Percentiles rank a stretch among this genome's conserved stretches.
Evolutionary conservation across 2,113 vertebrate genomes (phyloP).

Genomic region (Acanthisitta chloris): DNA sequence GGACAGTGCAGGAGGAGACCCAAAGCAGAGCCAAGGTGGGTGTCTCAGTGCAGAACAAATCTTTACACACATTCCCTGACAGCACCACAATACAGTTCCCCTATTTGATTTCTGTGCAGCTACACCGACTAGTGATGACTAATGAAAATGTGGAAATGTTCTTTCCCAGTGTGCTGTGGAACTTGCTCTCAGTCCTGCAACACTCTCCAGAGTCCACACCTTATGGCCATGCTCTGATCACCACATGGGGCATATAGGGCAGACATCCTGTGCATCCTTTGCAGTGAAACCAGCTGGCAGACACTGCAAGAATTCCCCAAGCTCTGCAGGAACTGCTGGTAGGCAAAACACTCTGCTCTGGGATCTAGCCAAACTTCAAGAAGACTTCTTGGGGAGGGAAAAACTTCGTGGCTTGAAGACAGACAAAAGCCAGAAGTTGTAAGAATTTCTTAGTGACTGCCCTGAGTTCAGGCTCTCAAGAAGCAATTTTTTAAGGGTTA

Average conservation of each 20-base stretch:
- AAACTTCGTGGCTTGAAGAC: not conserved
- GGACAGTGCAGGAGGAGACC: not conserved
- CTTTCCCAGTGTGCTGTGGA: not conserved
- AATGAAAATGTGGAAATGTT: rapidly evolving
- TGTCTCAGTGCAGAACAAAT: not conserved
- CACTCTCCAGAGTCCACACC: not conserved
- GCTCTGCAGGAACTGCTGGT: not conserved
- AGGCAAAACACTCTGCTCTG: not conserved
- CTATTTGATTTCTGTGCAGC: rapidly evolving
- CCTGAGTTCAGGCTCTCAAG: not conserved
- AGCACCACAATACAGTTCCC: too few species aligned
- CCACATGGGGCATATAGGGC: not conserved
- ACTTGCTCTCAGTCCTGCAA: not conserved
- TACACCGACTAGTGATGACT: rapidly evolving
- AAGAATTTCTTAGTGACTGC: not conserved
- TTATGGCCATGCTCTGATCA: not conserved
- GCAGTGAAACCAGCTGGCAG: not conserved
- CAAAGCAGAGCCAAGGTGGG: not conserved
- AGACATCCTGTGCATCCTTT: not conserved
- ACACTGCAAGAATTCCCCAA: not conserved
- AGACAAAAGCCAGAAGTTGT: not conserved
- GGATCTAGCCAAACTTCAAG: not conserved
- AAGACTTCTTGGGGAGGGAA: not conserved
- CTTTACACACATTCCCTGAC: too few species aligned
- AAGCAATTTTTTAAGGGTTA: not conserved